A percentile compares a stretch with the other conserved stretches of the same genome.
phyloP scores from a whole-genome alignment of 2,888 invertebrate species.

The Geotrupes spiniger region DNA sequence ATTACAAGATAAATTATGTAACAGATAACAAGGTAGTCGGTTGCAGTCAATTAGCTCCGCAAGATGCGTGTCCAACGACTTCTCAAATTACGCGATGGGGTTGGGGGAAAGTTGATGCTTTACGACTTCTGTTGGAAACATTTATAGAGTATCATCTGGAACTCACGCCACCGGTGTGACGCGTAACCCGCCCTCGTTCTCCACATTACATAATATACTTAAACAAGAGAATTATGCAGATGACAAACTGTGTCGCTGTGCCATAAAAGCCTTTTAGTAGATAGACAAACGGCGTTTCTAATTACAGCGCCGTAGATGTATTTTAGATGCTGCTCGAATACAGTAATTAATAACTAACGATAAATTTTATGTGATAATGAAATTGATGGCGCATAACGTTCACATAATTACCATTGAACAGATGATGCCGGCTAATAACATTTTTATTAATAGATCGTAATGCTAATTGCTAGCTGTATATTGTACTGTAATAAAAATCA shows the following conservation, averaged over 20 bases:
- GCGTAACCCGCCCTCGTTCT: constrained; percentile 12
- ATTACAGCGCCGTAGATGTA: constrained; percentile 1
- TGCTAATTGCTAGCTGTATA: no score
- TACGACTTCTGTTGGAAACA: constrained; percentile 21
- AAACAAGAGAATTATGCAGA: constrained; percentile 13
- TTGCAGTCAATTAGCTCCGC: constrained; percentile 18
- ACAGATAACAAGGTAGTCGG: constrained; percentile 17
- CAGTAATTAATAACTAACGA: constrained; percentile 1
- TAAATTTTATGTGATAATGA: background rate
- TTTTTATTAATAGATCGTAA: no score
- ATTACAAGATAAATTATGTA: no score
- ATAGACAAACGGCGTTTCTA: constrained; percentile 4
- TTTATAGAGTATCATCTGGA: constrained; percentile 20
- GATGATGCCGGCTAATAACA: no score
- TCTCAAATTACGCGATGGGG: constrained; percentile 18
- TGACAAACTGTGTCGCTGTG: constrained; percentile 11
- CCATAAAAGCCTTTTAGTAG: constrained; percentile 1
- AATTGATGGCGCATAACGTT: no score
- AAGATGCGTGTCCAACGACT: constrained; percentile 22
- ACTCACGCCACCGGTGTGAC: constrained; percentile 10
- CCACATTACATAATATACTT: constrained; percentile 17
- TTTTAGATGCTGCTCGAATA: constrained; percentile 2
- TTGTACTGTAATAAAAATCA: no score
- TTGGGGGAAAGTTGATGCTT: constrained; percentile 16
- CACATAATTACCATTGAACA: no score